A percentile compares a stretch with the other conserved stretches of the same genome.
phyloP scores from a whole-genome alignment of 1,140 invertebrate genomes.

The Drosophila nikananu region DNA sequence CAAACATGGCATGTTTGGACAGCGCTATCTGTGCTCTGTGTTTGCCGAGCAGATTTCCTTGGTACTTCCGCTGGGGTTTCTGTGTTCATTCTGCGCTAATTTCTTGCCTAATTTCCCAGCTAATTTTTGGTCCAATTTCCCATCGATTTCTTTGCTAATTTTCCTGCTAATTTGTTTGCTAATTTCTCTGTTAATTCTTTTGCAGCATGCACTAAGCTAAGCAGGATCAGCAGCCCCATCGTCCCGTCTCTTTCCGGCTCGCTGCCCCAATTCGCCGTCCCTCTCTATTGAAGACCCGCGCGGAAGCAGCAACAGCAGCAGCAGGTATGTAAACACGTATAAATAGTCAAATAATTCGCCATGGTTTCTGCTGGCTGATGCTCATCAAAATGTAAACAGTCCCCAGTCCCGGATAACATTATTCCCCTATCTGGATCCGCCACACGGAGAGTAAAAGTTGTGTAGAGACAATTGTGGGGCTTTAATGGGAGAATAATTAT shows the following conservation, averaged over 20 bases:
- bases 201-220: constrained; percentile 48
- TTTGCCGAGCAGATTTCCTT: constrained; percentile 37
- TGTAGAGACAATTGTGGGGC: not conserved
- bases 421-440: constrained; percentile 11
- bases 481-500: not conserved
- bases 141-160: constrained; percentile 10
- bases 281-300: constrained; percentile 25
- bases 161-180: constrained; percentile 13
- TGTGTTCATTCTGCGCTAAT: constrained; percentile 19
- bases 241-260: constrained; percentile 33
- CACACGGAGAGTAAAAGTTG: constrained; percentile 10
- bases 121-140: constrained; percentile 5
- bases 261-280: constrained; percentile 6
- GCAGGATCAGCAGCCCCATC: constrained; percentile 12
- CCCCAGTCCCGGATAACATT: constrained; percentile 15
- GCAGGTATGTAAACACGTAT: constrained; percentile 60
- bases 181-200: constrained; percentile 29
- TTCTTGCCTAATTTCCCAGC: not conserved
- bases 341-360: constrained; percentile 57
- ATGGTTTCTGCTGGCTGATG: constrained; percentile 32
- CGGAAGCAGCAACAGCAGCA: constrained; percentile 23
- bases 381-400: constrained; percentile 56
- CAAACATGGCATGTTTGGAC: constrained; percentile 29
- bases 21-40: constrained; percentile 13
- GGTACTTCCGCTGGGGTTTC: constrained; percentile 24